Conservation (phyloP, 2,113 vertebrate species). For the Chroicocephalus ridibundus region DNA sequence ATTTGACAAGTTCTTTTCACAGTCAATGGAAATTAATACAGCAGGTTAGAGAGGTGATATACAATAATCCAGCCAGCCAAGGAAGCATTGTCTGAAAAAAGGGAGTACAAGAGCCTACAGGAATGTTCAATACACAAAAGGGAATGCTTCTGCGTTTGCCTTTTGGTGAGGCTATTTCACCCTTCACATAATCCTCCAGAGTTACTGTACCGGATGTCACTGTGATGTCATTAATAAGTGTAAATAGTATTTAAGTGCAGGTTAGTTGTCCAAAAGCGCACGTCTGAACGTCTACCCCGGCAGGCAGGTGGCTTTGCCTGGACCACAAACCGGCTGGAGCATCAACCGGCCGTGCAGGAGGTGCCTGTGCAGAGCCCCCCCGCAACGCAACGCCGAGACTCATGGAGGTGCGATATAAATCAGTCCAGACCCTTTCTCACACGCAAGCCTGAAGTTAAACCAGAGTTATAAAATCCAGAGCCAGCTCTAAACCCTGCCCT, state of each 20-base stretch:
- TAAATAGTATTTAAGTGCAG: neutral
- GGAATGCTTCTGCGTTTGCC: neutral
- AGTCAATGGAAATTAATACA: constrained; percentile 69
- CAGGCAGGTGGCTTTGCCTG: neutral
- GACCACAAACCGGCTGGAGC: neutral
- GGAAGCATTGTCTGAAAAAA: constrained; percentile 43
- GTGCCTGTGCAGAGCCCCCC: neutral
- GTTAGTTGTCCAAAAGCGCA: neutral
- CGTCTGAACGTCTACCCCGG: neutral
- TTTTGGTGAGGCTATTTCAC: constrained; percentile 56
- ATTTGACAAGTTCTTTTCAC: constrained; percentile 57
- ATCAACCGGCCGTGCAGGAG: neutral
- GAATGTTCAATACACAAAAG: constrained; percentile 31
- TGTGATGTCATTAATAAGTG: neutral
- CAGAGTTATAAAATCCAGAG: neutral
- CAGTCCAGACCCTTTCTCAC: neutral
- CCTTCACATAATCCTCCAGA: constrained; percentile 9
- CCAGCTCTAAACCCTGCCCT: neutral
- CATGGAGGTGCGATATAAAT: neutral
- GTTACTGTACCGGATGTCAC: neutral
- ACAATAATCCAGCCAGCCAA: constrained; percentile 57
- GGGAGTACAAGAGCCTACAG: constrained; percentile 33
- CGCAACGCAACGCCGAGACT: rapidly evolving
- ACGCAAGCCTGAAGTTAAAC: neutral
- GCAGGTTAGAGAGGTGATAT: constrained; percentile 58